Conservation (phyloP, 2,113 vertebrate genomes). For the Leucopternis melanops region DNA sequence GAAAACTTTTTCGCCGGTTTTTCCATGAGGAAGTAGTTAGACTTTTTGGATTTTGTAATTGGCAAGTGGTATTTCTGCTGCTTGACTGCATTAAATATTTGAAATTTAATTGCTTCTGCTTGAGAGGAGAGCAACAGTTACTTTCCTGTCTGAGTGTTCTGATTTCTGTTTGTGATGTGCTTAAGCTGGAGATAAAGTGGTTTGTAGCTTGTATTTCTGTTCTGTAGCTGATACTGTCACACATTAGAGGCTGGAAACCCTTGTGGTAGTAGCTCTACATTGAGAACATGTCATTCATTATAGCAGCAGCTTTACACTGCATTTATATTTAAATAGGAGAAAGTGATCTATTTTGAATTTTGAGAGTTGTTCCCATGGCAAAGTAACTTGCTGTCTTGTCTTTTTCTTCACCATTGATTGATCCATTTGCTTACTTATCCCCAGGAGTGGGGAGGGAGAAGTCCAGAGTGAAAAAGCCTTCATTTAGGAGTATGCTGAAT, state of each 20-base stretch:
- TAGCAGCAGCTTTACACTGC: conserved; percentile 45
- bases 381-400: conserved; percentile 44
- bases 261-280: conserved; percentile 35
- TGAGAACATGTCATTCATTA: conserved; percentile 52
- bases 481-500: conserved; percentile 12
- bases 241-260: not conserved
- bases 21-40: not conserved
- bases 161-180: not conserved
- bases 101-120: not conserved
- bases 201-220: conserved; percentile 37
- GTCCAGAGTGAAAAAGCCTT: conserved; percentile 14
- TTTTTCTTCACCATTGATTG: conserved; percentile 48
- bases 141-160: not conserved
- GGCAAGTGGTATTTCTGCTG: not conserved
- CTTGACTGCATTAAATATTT: not conserved
- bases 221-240: conserved; percentile 6
- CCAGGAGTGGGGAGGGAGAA: not conserved
- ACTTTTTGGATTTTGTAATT: not conserved
- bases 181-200: not conserved
- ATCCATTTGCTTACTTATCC: conserved; percentile 36
- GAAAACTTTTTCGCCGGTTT: not conserved
- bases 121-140: not conserved
- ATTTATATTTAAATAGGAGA: conserved; percentile 64
- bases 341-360: conserved; percentile 62
- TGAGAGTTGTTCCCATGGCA: conserved; percentile 59